A percentile compares a stretch with the other conserved stretches of the same genome.
Conservation (phyloP, 2,797 vertebrate species). For the Scleropages formosus region DNA sequence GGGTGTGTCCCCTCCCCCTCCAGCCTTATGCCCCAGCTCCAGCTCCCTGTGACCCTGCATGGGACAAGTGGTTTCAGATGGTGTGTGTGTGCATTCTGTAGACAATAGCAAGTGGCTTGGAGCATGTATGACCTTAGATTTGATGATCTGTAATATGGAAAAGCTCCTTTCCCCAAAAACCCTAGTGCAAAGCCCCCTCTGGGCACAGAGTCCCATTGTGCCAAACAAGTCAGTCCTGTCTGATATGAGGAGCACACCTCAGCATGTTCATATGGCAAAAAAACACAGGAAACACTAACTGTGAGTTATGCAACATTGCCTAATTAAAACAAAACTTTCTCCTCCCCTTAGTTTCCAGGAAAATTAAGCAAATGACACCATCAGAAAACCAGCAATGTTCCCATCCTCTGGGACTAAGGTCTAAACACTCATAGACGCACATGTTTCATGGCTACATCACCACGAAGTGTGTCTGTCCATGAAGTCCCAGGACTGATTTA, state of each 20-base stretch:
- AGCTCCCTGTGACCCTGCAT: no score
- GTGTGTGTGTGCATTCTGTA: no score
- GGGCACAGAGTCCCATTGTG: no score
- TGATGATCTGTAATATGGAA: no score
- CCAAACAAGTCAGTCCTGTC: no score
- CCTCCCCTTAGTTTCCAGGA: constrained; percentile 3
- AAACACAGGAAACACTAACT: not conserved
- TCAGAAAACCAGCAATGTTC: not conserved
- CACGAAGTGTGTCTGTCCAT: constrained; percentile 1
- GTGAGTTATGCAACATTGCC: not conserved
- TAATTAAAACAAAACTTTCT: not conserved
- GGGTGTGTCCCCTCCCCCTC: no score
- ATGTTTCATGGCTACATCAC: constrained; percentile 14
- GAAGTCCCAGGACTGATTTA: constrained; percentile 20
- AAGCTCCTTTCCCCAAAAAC: no score
- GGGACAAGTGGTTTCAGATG: no score
- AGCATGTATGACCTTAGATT: no score
- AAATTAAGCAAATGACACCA: constrained; percentile 11
- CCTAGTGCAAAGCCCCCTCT: no score
- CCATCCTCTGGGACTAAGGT: not conserved
- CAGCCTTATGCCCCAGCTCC: no score
- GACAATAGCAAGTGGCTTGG: no score
- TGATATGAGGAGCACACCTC: not conserved
- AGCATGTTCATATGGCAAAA: constrained; percentile 34
- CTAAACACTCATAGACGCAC: constrained; percentile 1